Conservation (phyloP, 2,888 invertebrate species). For the Lasioglossum villosulum region DNA sequence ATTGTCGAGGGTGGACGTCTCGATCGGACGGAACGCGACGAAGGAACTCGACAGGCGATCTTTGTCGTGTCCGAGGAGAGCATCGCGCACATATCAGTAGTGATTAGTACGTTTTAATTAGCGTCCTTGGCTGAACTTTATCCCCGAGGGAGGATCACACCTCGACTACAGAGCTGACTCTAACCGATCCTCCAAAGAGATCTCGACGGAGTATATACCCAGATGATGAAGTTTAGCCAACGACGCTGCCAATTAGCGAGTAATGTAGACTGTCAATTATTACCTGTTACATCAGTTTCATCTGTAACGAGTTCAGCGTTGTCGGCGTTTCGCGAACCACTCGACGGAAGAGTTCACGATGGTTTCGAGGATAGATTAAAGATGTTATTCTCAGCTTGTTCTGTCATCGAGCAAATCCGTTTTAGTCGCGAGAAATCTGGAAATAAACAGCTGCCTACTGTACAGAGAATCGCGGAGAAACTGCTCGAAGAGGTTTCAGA, state of each 20-base stretch:
- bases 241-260: constrained; percentile 60
- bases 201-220: not conserved
- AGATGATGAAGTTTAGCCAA: constrained; percentile 36
- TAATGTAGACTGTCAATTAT: constrained; percentile 74
- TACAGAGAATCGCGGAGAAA: not conserved
- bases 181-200: not conserved
- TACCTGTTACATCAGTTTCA: constrained; percentile 65
- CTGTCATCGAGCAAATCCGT: not conserved
- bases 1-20: not conserved
- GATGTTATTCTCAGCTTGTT: not conserved
- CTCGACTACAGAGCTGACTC: not conserved
- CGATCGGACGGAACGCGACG: constrained; percentile 29
- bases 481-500: not conserved
- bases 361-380: not conserved
- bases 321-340: constrained; percentile 28
- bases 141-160: constrained; percentile 2
- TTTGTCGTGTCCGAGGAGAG: constrained; percentile 41
- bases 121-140: constrained; percentile 43
- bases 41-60: constrained; percentile 28
- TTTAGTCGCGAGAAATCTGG: constrained; percentile 7
- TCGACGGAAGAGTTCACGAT: not conserved
- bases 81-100: constrained; percentile 74
- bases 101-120: constrained; percentile 66
- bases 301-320: constrained; percentile 46
- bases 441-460: constrained; percentile 5